Evolutionary conservation across 2,888 invertebrate genomes (phyloP).

Genomic region (Hirtodrosophila histrioides): DNA sequence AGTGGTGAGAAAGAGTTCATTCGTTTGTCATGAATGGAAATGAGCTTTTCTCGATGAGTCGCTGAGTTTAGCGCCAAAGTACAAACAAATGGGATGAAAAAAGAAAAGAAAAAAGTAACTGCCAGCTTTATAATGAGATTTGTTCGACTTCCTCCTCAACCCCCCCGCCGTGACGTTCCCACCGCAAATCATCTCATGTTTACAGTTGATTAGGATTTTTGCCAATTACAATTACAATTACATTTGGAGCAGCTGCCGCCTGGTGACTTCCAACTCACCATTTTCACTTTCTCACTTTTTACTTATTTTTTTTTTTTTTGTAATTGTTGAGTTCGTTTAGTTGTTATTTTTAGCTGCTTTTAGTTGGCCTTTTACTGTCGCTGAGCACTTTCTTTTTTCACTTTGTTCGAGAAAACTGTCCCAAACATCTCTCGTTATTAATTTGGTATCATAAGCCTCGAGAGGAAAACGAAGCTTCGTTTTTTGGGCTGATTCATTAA

Average conservation of each 20-base stretch:
- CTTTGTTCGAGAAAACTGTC: constrained; percentile 54
- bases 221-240: constrained; percentile 73
- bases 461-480: neutral
- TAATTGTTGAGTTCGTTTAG: constrained; percentile 43
- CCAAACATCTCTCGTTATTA: constrained; percentile 26
- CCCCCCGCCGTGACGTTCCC: neutral
- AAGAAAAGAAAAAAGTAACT: constrained; percentile 16
- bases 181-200: constrained; percentile 20
- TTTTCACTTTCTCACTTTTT: constrained; percentile 68
- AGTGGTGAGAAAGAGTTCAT: constrained; percentile 12
- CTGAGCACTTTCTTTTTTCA: constrained; percentile 55
- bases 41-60: constrained; percentile 46
- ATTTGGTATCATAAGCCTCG: constrained; percentile 31
- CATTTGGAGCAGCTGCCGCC: constrained; percentile 67
- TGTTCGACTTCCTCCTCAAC: neutral
- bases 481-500: constrained; percentile 19
- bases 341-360: constrained; percentile 35
- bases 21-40: constrained; percentile 69
- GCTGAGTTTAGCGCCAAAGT: constrained; percentile 5
- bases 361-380: constrained; percentile 46
- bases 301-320: constrained; percentile 19
- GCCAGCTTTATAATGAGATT: constrained; percentile 47
- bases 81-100: neutral
- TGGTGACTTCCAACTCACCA: constrained; percentile 11
- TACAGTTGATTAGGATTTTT: constrained; percentile 55